A percentile compares a stretch with the other conserved stretches of the same genome.
phyloP scores from a whole-genome alignment of 2,888 invertebrate species.

The Melipona beecheii region DNA sequence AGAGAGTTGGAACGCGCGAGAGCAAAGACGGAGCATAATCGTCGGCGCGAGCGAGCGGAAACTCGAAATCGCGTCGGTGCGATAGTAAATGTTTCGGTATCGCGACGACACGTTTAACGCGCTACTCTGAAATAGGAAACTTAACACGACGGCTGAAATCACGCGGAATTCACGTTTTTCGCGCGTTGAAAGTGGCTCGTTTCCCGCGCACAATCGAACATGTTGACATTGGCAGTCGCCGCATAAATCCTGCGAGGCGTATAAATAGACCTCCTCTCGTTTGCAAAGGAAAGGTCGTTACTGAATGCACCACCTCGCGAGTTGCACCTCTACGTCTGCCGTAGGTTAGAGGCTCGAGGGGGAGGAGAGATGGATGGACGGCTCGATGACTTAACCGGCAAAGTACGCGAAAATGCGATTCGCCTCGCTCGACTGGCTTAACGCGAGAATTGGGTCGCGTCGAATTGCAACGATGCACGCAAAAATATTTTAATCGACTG shows the following conservation, averaged over 20 bases:
- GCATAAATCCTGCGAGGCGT: slow-evolving; percentile 60
- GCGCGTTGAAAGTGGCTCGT: slow-evolving; percentile 51
- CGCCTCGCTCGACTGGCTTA: slow-evolving; percentile 19
- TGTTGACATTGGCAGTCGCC: slow-evolving; percentile 65
- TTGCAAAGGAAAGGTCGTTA: slow-evolving; percentile 62
- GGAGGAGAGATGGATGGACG: slow-evolving; percentile 38
- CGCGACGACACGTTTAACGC: neutral
- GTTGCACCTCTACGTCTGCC: slow-evolving; percentile 41
- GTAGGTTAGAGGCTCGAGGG: slow-evolving; percentile 2
- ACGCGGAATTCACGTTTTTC: neutral
- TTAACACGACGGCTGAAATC: neutral
- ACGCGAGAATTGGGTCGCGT: slow-evolving; percentile 34
- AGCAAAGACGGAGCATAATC: too few species aligned
- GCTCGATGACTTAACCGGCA: slow-evolving; percentile 44
- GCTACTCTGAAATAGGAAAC: neutral
- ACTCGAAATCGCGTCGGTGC: neutral
- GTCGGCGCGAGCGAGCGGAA: too few species aligned
- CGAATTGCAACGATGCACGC: neutral
- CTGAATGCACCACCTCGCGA: slow-evolving; percentile 51
- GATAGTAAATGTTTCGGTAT: neutral
- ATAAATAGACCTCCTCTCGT: slow-evolving; percentile 63
- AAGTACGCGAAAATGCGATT: slow-evolving; percentile 34
- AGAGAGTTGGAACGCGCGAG: neutral
- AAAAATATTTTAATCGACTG: slow-evolving; percentile 17
- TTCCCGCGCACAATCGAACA: slow-evolving; percentile 62